Conservation (phyloP, 2,113 vertebrate genomes). For the Tupaia tana region DNA sequence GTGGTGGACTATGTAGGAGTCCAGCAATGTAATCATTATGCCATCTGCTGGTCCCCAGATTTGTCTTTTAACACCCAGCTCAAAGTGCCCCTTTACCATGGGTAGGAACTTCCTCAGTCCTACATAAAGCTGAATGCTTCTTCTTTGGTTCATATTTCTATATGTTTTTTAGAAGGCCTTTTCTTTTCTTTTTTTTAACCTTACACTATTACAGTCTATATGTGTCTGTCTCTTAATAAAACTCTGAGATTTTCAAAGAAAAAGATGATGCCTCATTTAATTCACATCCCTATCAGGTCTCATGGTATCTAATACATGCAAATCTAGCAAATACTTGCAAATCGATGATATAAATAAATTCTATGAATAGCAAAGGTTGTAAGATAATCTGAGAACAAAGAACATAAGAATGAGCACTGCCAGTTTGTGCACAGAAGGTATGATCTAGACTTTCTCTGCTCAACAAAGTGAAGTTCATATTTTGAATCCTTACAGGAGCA, state of each 20-base stretch:
- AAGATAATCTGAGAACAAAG: background rate
- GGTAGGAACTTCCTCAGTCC: background rate
- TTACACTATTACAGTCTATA: background rate
- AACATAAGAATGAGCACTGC: background rate
- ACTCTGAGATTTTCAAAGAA: background rate
- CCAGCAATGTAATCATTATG: no score
- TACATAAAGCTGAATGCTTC: background rate
- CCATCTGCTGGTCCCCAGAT: no score
- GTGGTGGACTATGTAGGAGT: no score
- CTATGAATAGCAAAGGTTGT: background rate
- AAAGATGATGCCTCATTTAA: background rate
- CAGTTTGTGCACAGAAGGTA: slow-evolving; percentile 21
- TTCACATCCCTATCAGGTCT: background rate
- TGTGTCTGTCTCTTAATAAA: background rate
- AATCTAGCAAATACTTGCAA: background rate
- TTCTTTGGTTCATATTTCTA: background rate
- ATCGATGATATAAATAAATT: background rate
- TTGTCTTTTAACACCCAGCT: background rate
- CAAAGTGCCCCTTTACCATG: fast-evolving
- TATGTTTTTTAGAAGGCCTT: background rate
- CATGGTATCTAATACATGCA: background rate
- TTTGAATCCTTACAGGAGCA: background rate
- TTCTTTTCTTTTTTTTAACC: background rate
- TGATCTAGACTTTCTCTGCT: slow-evolving; percentile 47
- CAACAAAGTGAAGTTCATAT: background rate